Base-by-base conservation (phyloP, 1,140 invertebrate species). In the Musca vetustissima region DNA sequence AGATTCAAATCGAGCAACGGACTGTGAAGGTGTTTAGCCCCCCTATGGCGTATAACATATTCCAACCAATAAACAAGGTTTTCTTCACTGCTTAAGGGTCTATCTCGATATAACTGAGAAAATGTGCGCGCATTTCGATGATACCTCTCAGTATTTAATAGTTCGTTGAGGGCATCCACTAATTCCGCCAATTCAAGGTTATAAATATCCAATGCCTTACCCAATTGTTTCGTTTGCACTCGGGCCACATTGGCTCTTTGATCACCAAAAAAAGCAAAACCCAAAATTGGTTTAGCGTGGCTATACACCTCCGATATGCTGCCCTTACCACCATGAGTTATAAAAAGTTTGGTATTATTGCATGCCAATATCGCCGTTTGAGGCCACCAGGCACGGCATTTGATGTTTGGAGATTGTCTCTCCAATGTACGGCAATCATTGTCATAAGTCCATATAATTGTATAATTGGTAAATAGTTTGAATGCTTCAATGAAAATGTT, bases 311-410 rank as follows among this genome's bases (percentile, higher is more conserved):
- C 92, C 71, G 88, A 86, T 1, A 89, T 80, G 66, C 90, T 90
- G 19, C 90, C 85, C 59, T 88, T 78, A 11, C 92, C 92, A 14
- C 89, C 90, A 71, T 92, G 90, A 1, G 90, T 90, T 48, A 93
- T 87, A 73, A 93, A 91, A 0, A 86, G 83, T 73, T 85, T 86
- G 1, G 88, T 78, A 67, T 89, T 89, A 6, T 84, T 84, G 80
- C 90, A 89, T 48, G 84, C 89, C 19, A 78, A 75, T 70, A 92
- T 82, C 70, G 90, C 88, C 47, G 85, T 86, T 74, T 93, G 91
- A 0, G 91, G 90, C 28, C 91, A 76, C 91, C 91, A 92, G 53
- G 86, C 86, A 48, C 79, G 79, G 1, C 88, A 73, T 69, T 87
- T 83, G 0, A 93, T 81, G 80, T 92, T 92, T 69, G 85, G 81